phyloP scores from a whole-genome alignment of 2,113 vertebrate species.

The Zonotrichia leucophrys region DNA sequence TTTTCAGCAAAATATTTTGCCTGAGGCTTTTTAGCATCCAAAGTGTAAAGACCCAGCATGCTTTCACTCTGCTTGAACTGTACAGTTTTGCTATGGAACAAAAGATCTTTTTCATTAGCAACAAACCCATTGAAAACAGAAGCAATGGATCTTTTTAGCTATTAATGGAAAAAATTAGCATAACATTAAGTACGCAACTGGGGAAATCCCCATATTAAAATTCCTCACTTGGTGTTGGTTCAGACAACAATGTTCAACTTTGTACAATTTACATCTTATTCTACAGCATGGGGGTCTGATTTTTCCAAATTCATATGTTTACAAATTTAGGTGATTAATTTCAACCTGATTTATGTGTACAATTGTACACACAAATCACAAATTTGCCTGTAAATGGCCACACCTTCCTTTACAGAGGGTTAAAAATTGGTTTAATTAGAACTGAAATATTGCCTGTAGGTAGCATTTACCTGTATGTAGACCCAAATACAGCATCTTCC shows the following conservation, averaged over 20 bases:
- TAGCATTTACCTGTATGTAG: not conserved
- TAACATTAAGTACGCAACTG: conserved; percentile 11
- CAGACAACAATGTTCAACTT: not conserved
- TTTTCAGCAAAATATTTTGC: conserved; percentile 54
- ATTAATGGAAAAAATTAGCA: conserved; percentile 26
- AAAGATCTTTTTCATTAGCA: conserved; percentile 36
- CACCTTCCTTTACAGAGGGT: not conserved
- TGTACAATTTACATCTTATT: not conserved
- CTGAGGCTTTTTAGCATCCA: not conserved
- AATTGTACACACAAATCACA: not conserved
- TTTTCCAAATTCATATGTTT: not conserved
- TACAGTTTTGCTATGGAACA: conserved; percentile 38
- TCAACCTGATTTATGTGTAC: not conserved
- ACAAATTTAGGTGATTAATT: not conserved
- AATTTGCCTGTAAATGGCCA: not conserved
- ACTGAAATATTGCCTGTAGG: not conserved
- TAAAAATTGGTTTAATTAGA: not conserved
- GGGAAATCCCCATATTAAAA: conserved; percentile 34
- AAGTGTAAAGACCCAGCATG: conserved; percentile 1
- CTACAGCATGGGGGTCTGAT: not conserved
- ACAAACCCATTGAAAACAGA: not conserved
- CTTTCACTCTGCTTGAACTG: conserved; percentile 8
- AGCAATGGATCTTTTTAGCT: conserved; percentile 17
- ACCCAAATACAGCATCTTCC: not conserved
- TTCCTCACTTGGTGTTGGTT: not conserved